Evolutionary conservation across 2,888 invertebrate species (phyloP), one percentile per base, ranked within the genome.

Genomic region (Fissipunctia ypsillon): DNA sequence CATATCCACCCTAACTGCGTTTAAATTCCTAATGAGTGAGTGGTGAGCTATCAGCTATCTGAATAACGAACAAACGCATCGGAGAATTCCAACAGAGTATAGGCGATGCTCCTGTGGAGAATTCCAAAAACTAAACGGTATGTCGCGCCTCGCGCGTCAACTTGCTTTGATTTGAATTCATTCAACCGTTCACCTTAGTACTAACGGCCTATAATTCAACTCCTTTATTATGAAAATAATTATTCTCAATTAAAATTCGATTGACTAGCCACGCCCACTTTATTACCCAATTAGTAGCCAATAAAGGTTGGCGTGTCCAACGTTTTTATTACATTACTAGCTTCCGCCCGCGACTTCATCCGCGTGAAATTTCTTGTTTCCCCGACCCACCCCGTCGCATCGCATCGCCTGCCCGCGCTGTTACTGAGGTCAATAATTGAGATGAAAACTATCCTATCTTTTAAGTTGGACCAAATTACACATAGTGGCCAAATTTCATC

Each of bases 141-240:
- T 82, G 76, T 80, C 76, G 80, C 78, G 81, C 83, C 74, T 80
- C 76, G 80, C 78, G 81, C 83, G 80, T 80, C 83, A 63, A 73
- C 56, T 74, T 84, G 84, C 83, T 86, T 88, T 84, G 85, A 85
- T 78, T 88, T 84, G 84, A 88, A 89, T 89, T 85, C 87, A 87
- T 87, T 88, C 84, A 87, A 83, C 79, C 80, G 79, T 82, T 60
- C 72, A 78, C 73, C 78, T 84, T 75, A 74, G 73, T 74, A 64
- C 60, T 59, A 73, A 81, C 69, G 50, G 59, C 65, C 68, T 60
- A 69, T 73, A 74, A 73, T 38, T 65, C 66, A 68, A 76, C 50
- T 74, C 54, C 38, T 78, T 69, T 78, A 85, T 77, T 87, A 80
- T 80, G 77, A 67, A 84, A 85, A 87, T 78, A 79, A 57, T n/a